Evolutionary conservation across 2,113 vertebrate species (phyloP).

Genomic region (Mormoops blainvillei): DNA sequence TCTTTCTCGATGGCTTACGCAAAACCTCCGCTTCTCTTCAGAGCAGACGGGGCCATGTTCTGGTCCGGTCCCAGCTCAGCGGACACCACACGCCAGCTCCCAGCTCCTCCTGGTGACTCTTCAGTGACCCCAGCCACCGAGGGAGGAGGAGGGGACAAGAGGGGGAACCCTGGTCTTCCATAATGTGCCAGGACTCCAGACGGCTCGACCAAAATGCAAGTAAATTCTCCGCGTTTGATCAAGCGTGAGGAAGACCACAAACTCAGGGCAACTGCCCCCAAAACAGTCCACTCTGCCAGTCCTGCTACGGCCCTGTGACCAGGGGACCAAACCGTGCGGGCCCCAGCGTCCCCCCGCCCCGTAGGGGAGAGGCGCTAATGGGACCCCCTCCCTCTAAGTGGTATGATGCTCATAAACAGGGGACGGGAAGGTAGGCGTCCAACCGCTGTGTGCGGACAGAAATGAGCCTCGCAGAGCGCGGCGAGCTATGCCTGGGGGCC

Average conservation of each 20-base stretch:
- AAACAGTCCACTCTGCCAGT: not conserved
- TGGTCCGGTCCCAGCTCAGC: not conserved
- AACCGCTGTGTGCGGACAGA: not conserved
- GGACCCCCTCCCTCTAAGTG: too few species aligned
- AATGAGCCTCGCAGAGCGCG: too few species aligned
- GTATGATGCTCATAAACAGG: not conserved
- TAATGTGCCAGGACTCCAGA: fast-evolving
- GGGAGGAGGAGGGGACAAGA: fast-evolving
- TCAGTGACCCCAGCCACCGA: not conserved
- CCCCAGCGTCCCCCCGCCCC: not conserved
- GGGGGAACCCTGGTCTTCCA: not conserved
- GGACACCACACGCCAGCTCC: not conserved
- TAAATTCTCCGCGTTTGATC: not conserved
- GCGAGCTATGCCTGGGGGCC: too few species aligned
- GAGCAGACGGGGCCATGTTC: fast-evolving
- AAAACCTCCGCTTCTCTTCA: too few species aligned
- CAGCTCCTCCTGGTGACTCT: not conserved
- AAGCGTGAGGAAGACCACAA: not conserved
- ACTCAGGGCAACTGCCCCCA: not conserved
- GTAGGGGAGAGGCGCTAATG: fast-evolving
- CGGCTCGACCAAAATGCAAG: not conserved
- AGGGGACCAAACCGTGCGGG: not conserved
- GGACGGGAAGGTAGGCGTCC: not conserved
- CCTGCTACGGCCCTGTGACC: not conserved
- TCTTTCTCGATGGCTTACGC: not conserved